A percentile compares a stretch with the other conserved stretches of the same genome.
Conservation (phyloP, 1,140 invertebrate species). For the Cherax destructor region DNA sequence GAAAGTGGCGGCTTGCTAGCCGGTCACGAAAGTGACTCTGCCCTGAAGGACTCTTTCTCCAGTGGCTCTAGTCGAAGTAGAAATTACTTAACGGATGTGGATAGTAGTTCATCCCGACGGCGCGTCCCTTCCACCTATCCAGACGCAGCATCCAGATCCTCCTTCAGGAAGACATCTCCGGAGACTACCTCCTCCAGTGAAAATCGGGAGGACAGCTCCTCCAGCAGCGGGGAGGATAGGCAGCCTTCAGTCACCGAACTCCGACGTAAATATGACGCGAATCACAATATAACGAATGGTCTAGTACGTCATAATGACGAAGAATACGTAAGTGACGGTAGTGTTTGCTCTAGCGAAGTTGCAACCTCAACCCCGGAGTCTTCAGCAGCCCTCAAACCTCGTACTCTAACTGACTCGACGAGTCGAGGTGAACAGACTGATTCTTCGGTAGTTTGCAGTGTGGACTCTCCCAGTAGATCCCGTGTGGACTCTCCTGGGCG, state of each 20-base stretch:
- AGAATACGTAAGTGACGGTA: conserved; percentile 39
- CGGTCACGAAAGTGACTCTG: conserved; percentile 37
- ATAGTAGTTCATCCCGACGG: conserved; percentile 22
- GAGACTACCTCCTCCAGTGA: neutral
- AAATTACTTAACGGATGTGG: neutral
- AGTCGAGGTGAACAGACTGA: conserved; percentile 48
- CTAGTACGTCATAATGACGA: conserved; percentile 60
- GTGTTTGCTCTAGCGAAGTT: conserved; percentile 26
- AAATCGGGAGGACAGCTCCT: conserved; percentile 9
- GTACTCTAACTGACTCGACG: conserved; percentile 27
- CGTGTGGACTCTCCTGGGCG: conserved; percentile 28
- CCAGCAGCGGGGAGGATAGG: conserved; percentile 42
- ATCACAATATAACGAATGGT: conserved; percentile 65
- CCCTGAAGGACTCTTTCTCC: neutral
- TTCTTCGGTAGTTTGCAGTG: conserved; percentile 44
- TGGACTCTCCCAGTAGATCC: conserved; percentile 53
- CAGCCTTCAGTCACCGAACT: conserved; percentile 65
- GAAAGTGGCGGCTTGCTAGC: conserved; percentile 41
- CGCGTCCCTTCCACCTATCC: neutral
- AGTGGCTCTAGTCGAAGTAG: neutral
- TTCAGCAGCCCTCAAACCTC: neutral
- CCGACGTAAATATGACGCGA: conserved; percentile 68
- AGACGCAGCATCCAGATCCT: conserved; percentile 35
- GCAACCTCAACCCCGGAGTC: conserved; percentile 10
- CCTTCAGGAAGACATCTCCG: conserved; percentile 32